Percentiles rank a stretch among this genome's conserved stretches.
phyloP scores from a whole-genome alignment of 1,140 invertebrate species.

The Brachionus koreanus region DNA sequence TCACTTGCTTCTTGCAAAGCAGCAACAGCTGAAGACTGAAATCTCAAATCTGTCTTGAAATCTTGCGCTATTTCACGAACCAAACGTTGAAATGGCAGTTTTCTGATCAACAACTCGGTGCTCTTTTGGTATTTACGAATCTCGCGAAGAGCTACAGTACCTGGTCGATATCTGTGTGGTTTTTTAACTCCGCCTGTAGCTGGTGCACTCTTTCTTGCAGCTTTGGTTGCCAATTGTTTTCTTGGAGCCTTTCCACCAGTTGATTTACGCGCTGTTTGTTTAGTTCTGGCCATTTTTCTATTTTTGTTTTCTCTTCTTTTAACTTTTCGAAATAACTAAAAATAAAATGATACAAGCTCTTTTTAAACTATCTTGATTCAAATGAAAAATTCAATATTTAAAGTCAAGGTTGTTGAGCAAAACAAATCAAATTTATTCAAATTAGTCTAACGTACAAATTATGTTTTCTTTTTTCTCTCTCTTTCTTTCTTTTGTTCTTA shows the following conservation, averaged over 20 bases:
- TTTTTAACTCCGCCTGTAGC: constrained; percentile 63
- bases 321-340: too few relatives aligned
- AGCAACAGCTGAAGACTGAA: too few relatives aligned
- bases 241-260: constrained; percentile 61
- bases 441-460: not conserved
- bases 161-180: constrained; percentile 64
- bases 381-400: not conserved
- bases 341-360: not conserved
- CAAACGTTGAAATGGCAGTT: too few relatives aligned
- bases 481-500: too few relatives aligned
- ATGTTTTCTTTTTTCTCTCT: not conserved
- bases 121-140: constrained; percentile 79
- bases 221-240: constrained; percentile 64
- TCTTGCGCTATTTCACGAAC: too few relatives aligned
- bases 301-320: not conserved
- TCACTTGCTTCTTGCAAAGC: too few relatives aligned
- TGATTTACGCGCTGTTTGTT: constrained; percentile 72
- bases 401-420: not conserved
- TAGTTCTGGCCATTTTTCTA: constrained; percentile 65
- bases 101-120: constrained; percentile 56
- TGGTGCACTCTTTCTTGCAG: constrained; percentile 62
- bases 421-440: not conserved
- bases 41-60: too few relatives aligned
- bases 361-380: not conserved
- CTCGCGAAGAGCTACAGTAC: constrained; percentile 77